Evolutionary conservation across 2,113 vertebrate genomes (phyloP).

Genomic region (Platysteira castanea): DNA sequence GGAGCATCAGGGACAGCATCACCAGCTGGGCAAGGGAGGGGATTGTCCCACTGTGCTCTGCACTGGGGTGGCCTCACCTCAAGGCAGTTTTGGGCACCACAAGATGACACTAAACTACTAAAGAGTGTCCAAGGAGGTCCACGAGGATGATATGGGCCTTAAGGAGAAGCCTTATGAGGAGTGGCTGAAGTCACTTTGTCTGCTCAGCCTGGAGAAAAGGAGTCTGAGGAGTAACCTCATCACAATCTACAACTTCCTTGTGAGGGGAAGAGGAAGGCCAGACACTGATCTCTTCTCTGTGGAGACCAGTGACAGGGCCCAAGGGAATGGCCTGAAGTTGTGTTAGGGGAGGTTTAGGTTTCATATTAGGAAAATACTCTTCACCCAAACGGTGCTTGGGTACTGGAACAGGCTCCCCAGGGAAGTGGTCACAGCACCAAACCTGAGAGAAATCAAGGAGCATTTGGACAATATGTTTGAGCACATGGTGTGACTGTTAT

Average conservation of each 20-base stretch:
- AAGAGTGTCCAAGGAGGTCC: not conserved
- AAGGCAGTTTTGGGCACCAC: not conserved
- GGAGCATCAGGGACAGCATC: rapidly evolving
- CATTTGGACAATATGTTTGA: rapidly evolving
- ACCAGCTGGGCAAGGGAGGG: rapidly evolving
- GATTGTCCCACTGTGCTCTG: not conserved
- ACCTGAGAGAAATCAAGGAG: not conserved
- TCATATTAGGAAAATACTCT: not conserved
- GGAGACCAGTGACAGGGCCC: no score
- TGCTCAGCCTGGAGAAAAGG: not conserved
- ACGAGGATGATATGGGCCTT: not conserved
- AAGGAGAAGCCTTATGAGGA: not conserved
- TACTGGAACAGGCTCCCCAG: not conserved
- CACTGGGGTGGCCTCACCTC: rapidly evolving
- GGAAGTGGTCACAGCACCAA: not conserved
- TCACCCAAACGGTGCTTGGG: not conserved
- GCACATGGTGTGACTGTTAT: rapidly evolving
- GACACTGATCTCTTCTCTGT: not conserved
- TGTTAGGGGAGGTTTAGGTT: not conserved
- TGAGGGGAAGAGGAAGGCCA: not conserved
- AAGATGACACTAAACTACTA: not conserved
- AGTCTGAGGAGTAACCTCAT: not conserved
- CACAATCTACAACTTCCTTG: not conserved
- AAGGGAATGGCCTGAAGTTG: not conserved
- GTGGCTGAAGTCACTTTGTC: not conserved